phyloP scores from a whole-genome alignment of 2,113 vertebrate genomes.

The Notarius quadriscutis region DNA sequence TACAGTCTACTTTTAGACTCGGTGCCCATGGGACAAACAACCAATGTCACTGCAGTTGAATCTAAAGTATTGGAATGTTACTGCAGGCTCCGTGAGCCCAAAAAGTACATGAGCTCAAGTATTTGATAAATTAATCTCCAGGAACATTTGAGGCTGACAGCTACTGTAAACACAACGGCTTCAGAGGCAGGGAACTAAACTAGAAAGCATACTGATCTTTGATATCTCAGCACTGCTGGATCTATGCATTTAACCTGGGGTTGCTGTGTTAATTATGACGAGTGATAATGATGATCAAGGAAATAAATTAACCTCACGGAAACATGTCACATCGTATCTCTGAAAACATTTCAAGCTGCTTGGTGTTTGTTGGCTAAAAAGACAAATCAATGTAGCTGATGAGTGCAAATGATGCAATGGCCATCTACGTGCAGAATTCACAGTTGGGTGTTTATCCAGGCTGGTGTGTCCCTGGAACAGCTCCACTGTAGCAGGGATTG shows the following conservation, averaged over 20 bases:
- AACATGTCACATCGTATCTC: conserved; percentile 1
- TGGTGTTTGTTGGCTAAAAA: neutral
- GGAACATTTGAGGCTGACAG: conserved; percentile 42
- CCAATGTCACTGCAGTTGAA: conserved; percentile 51
- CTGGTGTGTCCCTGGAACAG: conserved; percentile 27
- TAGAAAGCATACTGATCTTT: conserved; percentile 17
- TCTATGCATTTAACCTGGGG: neutral
- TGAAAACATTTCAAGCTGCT: neutral
- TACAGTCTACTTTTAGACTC: conserved; percentile 54
- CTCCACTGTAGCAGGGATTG: conserved; percentile 11
- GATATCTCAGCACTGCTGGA: conserved; percentile 6
- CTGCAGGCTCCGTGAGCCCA: conserved; percentile 39
- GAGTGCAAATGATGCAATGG: neutral
- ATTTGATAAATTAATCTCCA: conserved; percentile 51
- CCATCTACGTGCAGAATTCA: conserved; percentile 9
- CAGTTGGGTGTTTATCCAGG: conserved; percentile 16
- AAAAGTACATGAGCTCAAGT: conserved; percentile 36
- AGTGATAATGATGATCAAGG: neutral
- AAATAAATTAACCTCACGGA: neutral
- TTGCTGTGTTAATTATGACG: conserved; percentile 7
- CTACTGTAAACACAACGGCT: conserved; percentile 40
- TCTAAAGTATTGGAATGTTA: conserved; percentile 46
- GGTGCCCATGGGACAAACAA: conserved; percentile 51
- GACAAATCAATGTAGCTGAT: neutral
- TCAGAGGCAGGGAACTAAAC: conserved; percentile 20